Percentiles rank a stretch among this genome's conserved stretches.
Conservation (phyloP, 2,113 vertebrate genomes). For the Crypturellus undulatus region DNA sequence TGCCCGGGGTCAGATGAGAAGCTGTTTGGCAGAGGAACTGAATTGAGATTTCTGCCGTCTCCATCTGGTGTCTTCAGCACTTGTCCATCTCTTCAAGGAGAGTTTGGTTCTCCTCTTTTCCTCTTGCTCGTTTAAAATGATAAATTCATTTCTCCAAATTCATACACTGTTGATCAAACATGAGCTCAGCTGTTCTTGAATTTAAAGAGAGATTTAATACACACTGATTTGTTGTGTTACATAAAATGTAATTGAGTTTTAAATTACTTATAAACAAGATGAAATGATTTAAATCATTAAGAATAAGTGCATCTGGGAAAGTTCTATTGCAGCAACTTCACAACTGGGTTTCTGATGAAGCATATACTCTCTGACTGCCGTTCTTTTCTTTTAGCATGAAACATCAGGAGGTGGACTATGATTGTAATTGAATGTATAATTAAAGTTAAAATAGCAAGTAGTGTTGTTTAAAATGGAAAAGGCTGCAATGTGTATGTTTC, state of each 20-base stretch:
- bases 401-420: slow-evolving; percentile 20
- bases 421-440: slow-evolving; percentile 60
- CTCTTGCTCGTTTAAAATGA: background rate
- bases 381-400: slow-evolving; percentile 51
- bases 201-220: background rate
- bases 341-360: slow-evolving; percentile 53
- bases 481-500: background rate
- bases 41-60: background rate
- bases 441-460: slow-evolving; percentile 60
- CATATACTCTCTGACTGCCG: slow-evolving; percentile 47
- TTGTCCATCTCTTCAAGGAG: background rate
- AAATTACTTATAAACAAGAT: slow-evolving; percentile 65
- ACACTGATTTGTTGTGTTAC: slow-evolving; percentile 24
- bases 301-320: slow-evolving; percentile 62
- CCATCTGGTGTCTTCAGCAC: background rate
- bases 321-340: slow-evolving; percentile 19
- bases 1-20: background rate
- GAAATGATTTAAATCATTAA: slow-evolving; percentile 61
- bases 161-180: background rate
- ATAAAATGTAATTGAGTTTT: slow-evolving; percentile 49
- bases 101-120: background rate
- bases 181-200: slow-evolving; percentile 2
- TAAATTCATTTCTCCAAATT: background rate
- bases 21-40: accelerated
- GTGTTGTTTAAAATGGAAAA: slow-evolving; percentile 3